Conservation (phyloP, 2,888 invertebrate genomes). For the Harpalus rubripes region DNA sequence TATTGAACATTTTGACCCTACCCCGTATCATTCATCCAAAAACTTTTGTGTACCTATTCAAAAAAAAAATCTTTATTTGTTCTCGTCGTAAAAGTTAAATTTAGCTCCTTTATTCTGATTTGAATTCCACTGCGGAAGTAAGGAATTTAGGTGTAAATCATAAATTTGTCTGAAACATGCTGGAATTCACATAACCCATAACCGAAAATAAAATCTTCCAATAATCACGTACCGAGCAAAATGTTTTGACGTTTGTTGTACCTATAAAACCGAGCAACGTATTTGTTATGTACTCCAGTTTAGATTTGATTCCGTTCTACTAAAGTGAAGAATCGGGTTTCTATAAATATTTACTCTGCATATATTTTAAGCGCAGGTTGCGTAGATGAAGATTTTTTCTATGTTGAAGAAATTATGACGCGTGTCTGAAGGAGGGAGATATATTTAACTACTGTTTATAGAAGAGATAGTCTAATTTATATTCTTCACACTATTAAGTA, state of each 20-base stretch:
- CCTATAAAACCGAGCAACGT: slow-evolving; percentile 16
- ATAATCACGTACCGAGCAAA: slow-evolving; percentile 23
- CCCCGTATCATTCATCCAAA: too few relatives aligned
- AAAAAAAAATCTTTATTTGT: background rate
- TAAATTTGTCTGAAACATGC: slow-evolving; percentile 28
- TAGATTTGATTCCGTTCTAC: background rate
- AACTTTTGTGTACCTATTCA: too few relatives aligned
- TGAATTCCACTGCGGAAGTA: background rate
- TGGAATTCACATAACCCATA: slow-evolving; percentile 16
- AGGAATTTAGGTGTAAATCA: slow-evolving; percentile 46
- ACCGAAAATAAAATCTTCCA: slow-evolving; percentile 34
- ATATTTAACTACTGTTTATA: too few relatives aligned
- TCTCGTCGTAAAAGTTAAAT: background rate
- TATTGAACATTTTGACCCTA: too few relatives aligned
- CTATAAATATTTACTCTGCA: slow-evolving; percentile 7
- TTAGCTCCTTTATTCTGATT: background rate
- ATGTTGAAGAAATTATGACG: too few relatives aligned
- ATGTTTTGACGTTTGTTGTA: slow-evolving; percentile 4
- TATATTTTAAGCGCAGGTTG: background rate
- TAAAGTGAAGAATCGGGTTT: slow-evolving; percentile 12
- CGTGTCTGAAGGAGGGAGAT: too few relatives aligned
- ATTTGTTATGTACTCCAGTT: background rate
- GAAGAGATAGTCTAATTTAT: too few relatives aligned
- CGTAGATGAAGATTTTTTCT: too few relatives aligned
- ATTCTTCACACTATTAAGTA: too few relatives aligned